Conservation (phyloP, 2,113 vertebrate genomes). For the Apaloderma vittatum region DNA sequence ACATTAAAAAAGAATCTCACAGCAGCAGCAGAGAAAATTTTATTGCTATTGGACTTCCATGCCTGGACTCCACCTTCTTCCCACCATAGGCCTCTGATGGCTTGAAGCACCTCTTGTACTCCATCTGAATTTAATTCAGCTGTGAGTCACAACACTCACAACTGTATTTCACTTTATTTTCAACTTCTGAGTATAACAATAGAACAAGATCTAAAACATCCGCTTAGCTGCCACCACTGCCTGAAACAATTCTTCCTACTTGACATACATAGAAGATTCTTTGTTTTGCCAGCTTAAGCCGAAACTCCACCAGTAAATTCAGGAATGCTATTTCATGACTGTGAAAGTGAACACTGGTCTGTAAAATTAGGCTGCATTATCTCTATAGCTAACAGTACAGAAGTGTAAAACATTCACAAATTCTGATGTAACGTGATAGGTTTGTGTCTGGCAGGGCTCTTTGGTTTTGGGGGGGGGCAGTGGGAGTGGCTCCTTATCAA, state of each 20-base stretch:
- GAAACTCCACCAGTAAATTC: neutral
- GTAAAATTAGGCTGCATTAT: neutral
- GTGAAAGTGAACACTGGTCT: neutral
- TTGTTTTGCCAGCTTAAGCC: neutral
- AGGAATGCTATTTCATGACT: neutral
- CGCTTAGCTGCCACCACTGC: neutral
- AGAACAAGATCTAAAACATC: neutral
- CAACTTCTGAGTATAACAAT: neutral
- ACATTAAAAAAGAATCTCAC: neutral
- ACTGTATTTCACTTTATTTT: neutral
- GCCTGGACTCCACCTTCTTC: neutral
- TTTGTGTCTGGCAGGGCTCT: no score
- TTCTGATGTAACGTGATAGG: neutral
- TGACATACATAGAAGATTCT: neutral
- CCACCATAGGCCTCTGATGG: rapidly evolving
- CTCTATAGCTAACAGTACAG: neutral
- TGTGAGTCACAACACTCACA: neutral
- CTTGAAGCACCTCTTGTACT: neutral
- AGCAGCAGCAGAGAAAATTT: neutral
- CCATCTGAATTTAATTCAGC: neutral
- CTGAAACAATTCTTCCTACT: neutral
- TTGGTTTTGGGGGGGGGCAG: no score
- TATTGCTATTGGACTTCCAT: neutral
- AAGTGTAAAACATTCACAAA: neutral
- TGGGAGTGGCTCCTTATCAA: no score